Base-by-base conservation (phyloP, 2,888 invertebrate species). In the Leptarthrus brevirostris region DNA sequence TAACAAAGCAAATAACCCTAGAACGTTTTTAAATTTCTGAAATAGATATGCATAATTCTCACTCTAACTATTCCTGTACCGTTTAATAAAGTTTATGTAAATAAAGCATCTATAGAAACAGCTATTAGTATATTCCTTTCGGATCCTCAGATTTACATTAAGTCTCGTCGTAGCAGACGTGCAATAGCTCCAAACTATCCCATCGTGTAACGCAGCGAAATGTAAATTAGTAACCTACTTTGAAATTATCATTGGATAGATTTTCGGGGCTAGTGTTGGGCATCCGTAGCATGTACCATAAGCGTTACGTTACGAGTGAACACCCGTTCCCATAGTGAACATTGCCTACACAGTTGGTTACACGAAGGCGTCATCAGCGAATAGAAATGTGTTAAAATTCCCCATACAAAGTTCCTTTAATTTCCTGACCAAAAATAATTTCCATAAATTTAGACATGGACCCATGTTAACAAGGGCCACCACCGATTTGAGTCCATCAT, bases 391-490 rank as follows among this genome's bases (percentile, higher is more conserved):
- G 24, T 44, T 40, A 20, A 44, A 44, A 64, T 64, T 44, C 24
- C 24, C 16, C 20, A 44, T n/a, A 20, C 22, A 44, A 64, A 64
- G 44, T 24, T 44, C 47, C 40, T 64, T 24, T 64, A 64, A 64
- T 64, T 64, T 64, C 36, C 64, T 44, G 44, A 24, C 40, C 26
- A 24, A 64, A 64, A 64, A 44, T 44, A 64, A 64, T 64, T 64
- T 64, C 64, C 64, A 64, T 64, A 64, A 64, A 64, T 64, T 64
- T 64, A 24, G 64, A 64, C 44, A 64, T 64, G 64, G 64, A 64
- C 64, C 64, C 64, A 44, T 64, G 64, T 64, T 64, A 44, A 64
- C 64, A 64, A 64, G 64, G 47, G 64, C 64, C 26, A 44, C 47
- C 24, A 24, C 64, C 44, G 64, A 64, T 64, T 64, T 64, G 24